A percentile compares a stretch with the other conserved stretches of the same genome.
These are phyloP conservation scores for Drosophila rubida DNA, from an alignment of 2,888 invertebrate species.

Conservation along the genomic window DNA sequence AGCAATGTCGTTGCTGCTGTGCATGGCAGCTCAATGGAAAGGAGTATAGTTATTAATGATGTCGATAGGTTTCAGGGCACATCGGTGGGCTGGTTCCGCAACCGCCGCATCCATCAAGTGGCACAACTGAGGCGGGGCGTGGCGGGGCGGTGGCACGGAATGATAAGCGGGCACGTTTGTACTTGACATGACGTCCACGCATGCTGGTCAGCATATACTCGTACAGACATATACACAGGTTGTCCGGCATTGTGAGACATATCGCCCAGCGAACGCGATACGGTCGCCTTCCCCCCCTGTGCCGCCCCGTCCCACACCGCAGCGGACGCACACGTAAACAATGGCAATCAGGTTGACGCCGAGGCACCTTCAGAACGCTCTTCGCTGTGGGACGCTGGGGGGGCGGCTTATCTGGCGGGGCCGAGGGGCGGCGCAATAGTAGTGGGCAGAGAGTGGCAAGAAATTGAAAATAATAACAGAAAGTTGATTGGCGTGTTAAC, in stretches of 20 bases:
- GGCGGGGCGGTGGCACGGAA: constrained; percentile 11
- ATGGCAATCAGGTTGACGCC: constrained; percentile 44
- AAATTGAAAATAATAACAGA: constrained; percentile 40
- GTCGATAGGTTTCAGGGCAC: constrained; percentile 1
- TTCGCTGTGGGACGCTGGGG: too few relatives aligned
- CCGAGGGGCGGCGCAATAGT: constrained; percentile 12
- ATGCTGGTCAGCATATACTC: constrained; percentile 38
- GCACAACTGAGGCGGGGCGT: background rate
- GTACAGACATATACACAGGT: constrained; percentile 24
- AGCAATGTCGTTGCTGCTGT: too few relatives aligned
- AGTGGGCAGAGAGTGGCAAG: too few relatives aligned
- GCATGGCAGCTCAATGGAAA: too few relatives aligned
- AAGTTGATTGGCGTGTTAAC: constrained; percentile 58
- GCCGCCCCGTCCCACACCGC: constrained; percentile 21
- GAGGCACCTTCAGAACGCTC: constrained; percentile 16
- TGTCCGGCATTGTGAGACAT: constrained; percentile 61
- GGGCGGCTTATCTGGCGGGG: constrained; percentile 43
- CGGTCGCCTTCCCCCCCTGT: too few relatives aligned
- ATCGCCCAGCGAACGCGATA: constrained; percentile 51
- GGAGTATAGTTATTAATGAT: constrained; percentile 15
- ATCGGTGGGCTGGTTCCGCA: constrained; percentile 21
- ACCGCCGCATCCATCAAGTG: constrained; percentile 37
- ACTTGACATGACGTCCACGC: constrained; percentile 68
- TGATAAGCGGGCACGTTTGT: constrained; percentile 59
- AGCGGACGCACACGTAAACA: constrained; percentile 4